Base-by-base conservation (phyloP, 1,140 invertebrate genomes). In the Apis cerana region DNA sequence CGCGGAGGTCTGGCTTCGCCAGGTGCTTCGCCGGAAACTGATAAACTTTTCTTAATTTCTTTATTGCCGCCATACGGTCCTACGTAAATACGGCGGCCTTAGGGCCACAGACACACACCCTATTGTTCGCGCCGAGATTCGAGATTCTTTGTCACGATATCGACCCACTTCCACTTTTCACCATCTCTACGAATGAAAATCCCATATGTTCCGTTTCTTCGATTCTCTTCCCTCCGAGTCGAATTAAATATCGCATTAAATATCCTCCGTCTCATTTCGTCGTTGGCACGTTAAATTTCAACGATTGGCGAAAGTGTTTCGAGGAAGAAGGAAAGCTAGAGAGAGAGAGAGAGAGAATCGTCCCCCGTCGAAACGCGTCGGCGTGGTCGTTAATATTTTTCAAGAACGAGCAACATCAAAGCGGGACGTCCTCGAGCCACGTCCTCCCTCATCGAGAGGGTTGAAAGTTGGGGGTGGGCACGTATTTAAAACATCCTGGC, bases 401-500 rank as follows among this genome's bases (percentile, higher is more conserved):
- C 33, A 64, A 83, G 59, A 33, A 80, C 87, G 75, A 92, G 1
- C 1, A 33, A 33, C 89, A 92, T 93, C 91, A 93, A 93, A 92
- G 91, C 61, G 78, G 80, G 72, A 33, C 62, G 27, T 43, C 62
- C 17, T 1, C 27, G 61, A 80, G 67, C 21, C 64, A 87, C 84
- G 90, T 90, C 91, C 84, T 27, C 61, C 62, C 23, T 54, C 70
- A 82, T 78, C 68, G 62, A 77, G 79, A 71, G 75, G 72, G 43
- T 71, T 82, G 80, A 64, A 83, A 85, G 75, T 82, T 72, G 48
- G 52, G n/a, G 72, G 68, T 58, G 76, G 33, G 81, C 3, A 56
- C 54, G 86, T 93, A 93, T 93, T 93, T 93, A 93, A 94, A 94
- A 93, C 89, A 93, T 93, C 89, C 88, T 91, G 82, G 85, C 91